Evolutionary conservation across 2,888 invertebrate genomes (phyloP).

Genomic region (Habroteleia sp.): DNA sequence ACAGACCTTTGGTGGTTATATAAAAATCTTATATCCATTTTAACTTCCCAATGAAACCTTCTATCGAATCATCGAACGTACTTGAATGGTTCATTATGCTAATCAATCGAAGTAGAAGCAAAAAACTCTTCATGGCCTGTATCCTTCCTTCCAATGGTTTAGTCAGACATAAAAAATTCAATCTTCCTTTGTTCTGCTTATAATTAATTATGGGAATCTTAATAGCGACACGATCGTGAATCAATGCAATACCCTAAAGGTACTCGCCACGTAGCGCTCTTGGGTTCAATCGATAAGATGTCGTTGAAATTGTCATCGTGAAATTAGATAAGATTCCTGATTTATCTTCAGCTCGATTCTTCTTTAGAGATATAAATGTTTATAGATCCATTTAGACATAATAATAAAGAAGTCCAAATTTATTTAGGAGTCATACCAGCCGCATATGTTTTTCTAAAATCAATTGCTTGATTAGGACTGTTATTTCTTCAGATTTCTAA

Average conservation of each 20-base stretch:
- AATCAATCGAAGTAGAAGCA: neutral
- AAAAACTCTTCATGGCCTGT: too few relatives aligned
- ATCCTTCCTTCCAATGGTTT: too few relatives aligned
- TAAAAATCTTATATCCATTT: neutral
- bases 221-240: neutral
- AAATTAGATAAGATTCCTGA: neutral
- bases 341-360: neutral
- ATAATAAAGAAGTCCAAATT: too few relatives aligned
- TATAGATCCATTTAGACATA: too few relatives aligned
- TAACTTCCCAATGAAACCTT: too few relatives aligned
- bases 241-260: neutral
- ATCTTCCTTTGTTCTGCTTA: neutral
- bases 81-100: too few relatives aligned
- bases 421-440: too few relatives aligned
- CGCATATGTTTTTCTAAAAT: too few relatives aligned
- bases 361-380: neutral
- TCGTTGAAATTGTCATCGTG: slow-evolving; percentile 3
- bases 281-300: neutral
- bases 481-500: too few relatives aligned
- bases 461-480: too few relatives aligned
- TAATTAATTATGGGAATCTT: slow-evolving; percentile 7
- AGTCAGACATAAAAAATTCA: slow-evolving; percentile 1
- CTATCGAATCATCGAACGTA: too few relatives aligned
- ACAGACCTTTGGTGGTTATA: neutral
- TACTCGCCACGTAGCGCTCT: neutral